Evolutionary conservation across 2,888 invertebrate genomes (phyloP), one percentile per base, ranked within the genome.

Genomic region (Monoplex corrugatus): DNA sequence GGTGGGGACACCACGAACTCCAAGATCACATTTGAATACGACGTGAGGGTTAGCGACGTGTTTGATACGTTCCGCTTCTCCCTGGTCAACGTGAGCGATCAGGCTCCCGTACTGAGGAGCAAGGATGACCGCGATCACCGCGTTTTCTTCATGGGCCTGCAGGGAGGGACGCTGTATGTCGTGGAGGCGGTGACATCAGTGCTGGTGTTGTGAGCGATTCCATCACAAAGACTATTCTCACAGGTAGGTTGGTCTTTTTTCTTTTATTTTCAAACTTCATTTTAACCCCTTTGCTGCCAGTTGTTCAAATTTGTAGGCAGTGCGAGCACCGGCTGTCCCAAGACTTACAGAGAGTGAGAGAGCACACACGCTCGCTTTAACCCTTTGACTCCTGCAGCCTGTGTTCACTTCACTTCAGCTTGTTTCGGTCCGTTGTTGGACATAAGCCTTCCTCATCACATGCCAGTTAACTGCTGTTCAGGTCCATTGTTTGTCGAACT

Each of bases 181-280:
- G 92, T 94, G 72, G 86, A 92, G 72, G 92, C 93, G 16, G 89
- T 92, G 35, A 93, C 93, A 90, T 93, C 38, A 93, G 93, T 90
- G 91, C 91, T 28, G 90, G 85, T 0, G 91, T 92, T 88, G 90
- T 57, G 43, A 94, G 94, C 90, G 89, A 89, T 0, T 90, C 91
- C 3, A 90, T 86, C 28, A 82, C 85, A 2, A 82, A 93, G 28
- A 86, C 89, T 10, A 89, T 92, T 72, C 91, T 91, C 19, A 94
- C 94, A 88, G 90, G 94, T 94, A 86, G 90, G 92, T 87, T 68
- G 28, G 40, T 32, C 13, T n/a, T n/a, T n/a, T n/a, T n/a, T n/a
- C n/a, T n/a, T n/a, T n/a, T n/a, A n/a, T n/a, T n/a, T n/a, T n/a
- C n/a, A n/a, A n/a, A n/a, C n/a, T n/a, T n/a, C n/a, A n/a, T n/a